Base-by-base conservation (phyloP, 2,888 invertebrate genomes). In the Latheticus oryzae region DNA sequence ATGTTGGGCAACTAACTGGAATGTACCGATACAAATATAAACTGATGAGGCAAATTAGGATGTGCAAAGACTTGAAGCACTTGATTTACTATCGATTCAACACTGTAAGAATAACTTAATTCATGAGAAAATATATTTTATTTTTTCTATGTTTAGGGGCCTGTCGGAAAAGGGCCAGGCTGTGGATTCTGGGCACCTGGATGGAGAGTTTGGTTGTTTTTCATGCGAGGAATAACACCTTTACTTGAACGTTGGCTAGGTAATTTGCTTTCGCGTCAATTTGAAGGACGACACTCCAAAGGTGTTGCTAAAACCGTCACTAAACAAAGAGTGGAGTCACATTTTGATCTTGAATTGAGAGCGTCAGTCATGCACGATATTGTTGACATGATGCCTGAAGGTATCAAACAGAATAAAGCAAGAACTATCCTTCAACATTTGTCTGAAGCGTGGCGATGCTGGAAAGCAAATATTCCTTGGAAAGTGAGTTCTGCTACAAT, bases 311-410 rank as follows among this genome's bases (percentile, higher is more conserved):
- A 99, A 80, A 99, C 99, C 0, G 99, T 99, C 3, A 99, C 99
- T 1, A 99, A 99, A 76, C 99, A 99, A 80, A 87, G 99, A 70
- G 99, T 99, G 0, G 99, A 99, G 76, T 97, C 97, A 32, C 99
- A 99, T 83, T 99, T 98, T 80, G 99, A 99, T 85, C 83, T 99
- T 66, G 99, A 99, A 79, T 81, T 99, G 73, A 87, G 99, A 66
- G 97, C 97, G 8, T 97, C 97, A 0, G 98, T 93, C 1, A 91
- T 92, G 92, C 90, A 91, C 81, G 99, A 99, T 75, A 99, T 99
- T 65, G 91, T 99, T n/a, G 99, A 99, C 74, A 99, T 99, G 99
- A 99, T 99, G 99, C 99, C 99, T 0, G 99, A 99, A 79, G 99
- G 99, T 63, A 99, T 99, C 76, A 99, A 99, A 76, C 99, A 99